Conservation (phyloP, 1,140 invertebrate species). For the Nilaparvata lugens region DNA sequence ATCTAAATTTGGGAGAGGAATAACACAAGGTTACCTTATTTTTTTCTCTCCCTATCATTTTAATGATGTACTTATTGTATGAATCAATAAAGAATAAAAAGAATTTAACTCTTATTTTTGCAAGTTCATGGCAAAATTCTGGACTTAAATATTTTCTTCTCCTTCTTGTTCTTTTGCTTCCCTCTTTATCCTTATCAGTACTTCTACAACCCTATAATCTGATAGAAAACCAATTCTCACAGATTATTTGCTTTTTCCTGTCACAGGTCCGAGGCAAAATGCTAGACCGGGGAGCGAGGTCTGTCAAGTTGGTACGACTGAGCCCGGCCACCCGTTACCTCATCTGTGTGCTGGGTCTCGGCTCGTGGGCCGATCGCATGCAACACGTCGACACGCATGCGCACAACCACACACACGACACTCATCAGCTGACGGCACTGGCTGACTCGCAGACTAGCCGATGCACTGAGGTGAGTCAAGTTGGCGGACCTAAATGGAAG, state of each 20-base stretch:
- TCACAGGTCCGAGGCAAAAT: constrained; percentile 58
- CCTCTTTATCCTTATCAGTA: too few species aligned
- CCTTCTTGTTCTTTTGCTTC: too few species aligned
- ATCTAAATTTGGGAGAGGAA: too few species aligned
- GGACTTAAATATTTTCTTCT: too few species aligned
- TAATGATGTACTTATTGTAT: too few species aligned
- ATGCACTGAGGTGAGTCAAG: constrained; percentile 51
- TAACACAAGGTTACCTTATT: too few species aligned
- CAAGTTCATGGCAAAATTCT: too few species aligned
- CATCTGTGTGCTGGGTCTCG: constrained; percentile 74
- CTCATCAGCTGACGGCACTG: constrained; percentile 32
- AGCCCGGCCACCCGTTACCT: constrained; percentile 67
- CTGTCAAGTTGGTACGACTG: constrained; percentile 60
- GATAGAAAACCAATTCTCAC: too few species aligned
- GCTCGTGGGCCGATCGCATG: constrained; percentile 44
- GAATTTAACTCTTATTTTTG: too few species aligned
- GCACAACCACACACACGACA: background rate
- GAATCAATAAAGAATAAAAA: too few species aligned
- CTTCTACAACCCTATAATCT: too few species aligned
- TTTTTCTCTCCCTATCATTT: too few species aligned
- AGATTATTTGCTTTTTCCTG: constrained; percentile 22
- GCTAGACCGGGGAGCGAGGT: constrained; percentile 54
- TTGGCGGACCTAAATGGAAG: background rate
- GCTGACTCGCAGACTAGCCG: constrained; percentile 62
- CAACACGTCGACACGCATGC: constrained; percentile 15